These are phyloP conservation scores for Catocala sponsa DNA, from an alignment of 2,888 invertebrate species.

Conservation along the genomic window DNA sequence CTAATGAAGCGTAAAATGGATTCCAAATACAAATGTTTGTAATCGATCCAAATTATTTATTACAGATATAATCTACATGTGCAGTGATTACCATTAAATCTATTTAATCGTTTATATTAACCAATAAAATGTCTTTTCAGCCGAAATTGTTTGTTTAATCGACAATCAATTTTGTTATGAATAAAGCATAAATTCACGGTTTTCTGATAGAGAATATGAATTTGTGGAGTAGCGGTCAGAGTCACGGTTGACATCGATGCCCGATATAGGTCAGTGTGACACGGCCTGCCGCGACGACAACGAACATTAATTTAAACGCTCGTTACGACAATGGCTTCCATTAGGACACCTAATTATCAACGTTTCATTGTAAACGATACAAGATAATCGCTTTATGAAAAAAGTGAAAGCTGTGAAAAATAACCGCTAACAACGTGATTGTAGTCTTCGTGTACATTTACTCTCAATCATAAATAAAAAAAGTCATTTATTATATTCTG, in stretches of 20 bases:
- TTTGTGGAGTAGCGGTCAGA: constrained; percentile 28
- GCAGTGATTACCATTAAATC: background rate
- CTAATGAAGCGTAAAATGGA: too few species aligned
- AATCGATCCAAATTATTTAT: background rate
- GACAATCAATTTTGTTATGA: constrained; percentile 10
- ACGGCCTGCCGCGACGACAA: constrained; percentile 31
- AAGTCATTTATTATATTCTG: too few species aligned
- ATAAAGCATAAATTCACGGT: constrained; percentile 25
- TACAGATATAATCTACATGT: constrained; percentile 1
- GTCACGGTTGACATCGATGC: constrained; percentile 28
- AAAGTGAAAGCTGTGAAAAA: constrained; percentile 18
- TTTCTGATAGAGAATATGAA: constrained; percentile 28
- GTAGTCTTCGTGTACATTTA: too few species aligned
- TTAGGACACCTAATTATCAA: constrained; percentile 53
- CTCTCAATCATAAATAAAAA: too few species aligned
- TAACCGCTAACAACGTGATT: background rate
- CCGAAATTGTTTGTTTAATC: constrained; percentile 14
- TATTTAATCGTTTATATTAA: background rate
- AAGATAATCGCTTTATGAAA: constrained; percentile 16
- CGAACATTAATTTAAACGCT: constrained; percentile 49
- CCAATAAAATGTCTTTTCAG: background rate
- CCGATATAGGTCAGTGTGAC: constrained; percentile 54
- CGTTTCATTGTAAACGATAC: constrained; percentile 16
- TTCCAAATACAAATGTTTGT: background rate
- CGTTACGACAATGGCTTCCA: constrained; percentile 50